Evolutionary conservation across 2,113 vertebrate species (phyloP), one percentile per base, ranked within the genome.

Genomic region (Anguilla japonica): DNA sequence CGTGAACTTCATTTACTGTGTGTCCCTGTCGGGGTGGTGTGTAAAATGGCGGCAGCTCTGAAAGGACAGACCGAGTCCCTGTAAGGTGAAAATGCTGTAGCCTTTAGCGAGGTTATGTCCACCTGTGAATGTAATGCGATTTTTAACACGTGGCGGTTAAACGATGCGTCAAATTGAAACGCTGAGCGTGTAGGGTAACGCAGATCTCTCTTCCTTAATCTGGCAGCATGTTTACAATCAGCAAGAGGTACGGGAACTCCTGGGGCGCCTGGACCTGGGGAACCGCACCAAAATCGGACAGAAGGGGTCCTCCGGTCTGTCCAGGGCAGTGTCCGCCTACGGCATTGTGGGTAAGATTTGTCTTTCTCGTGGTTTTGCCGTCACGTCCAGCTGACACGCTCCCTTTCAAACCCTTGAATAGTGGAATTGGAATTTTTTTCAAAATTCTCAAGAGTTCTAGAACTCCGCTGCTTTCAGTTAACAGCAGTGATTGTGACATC

Each of bases 211-310:
- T 22, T n/a, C 41, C 8, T 34, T 67, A 22, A 39, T 15, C 91
- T 87, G 0, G 86, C 85, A 99, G 98, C 98, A 99, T 94, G 96
- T 99, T 0, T 99, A 99, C 89, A 98, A 91, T 0, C 97, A 98
- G 0, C 97, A 97, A 92, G 98, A 99, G 82, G 95, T 98, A 46
- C 95, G 96, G 13, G 98, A 99, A 86, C 95, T 99, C 90, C 94
- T 99, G 53, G 95, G 97, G n/a, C 97, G 98, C 20, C 93, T 99
- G 93, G 98, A 99, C 89, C 90, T 98, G 56, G 98, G 98, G 29
- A 99, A 99, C 90, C 96, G 98, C 84, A 98, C 97, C 67, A 99
- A 99, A 91, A 97, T 97, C 85, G 96, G 96, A 41, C 97, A 99
- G 90, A 99, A 99, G 90, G 98, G 98, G 18, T 97, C 97, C 53